phyloP scores from a whole-genome alignment of 2,797 vertebrate genomes.

The Gymnothorax reevesii region DNA sequence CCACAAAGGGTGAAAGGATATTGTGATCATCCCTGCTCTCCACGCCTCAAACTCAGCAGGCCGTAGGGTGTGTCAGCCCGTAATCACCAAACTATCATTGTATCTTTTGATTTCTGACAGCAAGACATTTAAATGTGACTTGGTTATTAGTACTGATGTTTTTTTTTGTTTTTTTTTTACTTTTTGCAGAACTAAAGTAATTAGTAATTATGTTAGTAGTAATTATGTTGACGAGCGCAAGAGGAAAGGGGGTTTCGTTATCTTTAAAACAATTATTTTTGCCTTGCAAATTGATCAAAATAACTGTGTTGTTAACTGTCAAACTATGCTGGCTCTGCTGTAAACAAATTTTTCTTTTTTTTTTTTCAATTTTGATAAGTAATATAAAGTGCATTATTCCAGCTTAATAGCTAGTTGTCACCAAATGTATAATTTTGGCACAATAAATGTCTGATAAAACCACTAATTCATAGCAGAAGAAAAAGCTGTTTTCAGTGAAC shows the following conservation, averaged over 20 bases:
- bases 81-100: no score
- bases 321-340: background rate
- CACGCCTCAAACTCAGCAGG: no score
- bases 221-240: background rate
- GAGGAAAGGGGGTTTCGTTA: background rate
- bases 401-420: slow-evolving; percentile 3
- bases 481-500: background rate
- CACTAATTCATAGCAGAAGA: background rate
- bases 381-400: background rate
- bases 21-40: no score
- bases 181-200: background rate
- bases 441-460: background rate
- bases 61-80: no score
- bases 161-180: no score
- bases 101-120: no score
- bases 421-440: background rate
- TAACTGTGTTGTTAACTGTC: background rate
- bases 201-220: no score
- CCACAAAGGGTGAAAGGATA: no score
- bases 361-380: background rate
- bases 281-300: background rate
- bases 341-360: background rate
- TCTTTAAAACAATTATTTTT: background rate
- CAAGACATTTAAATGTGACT: no score
- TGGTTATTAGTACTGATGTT: no score